Evolutionary conservation across 2,797 vertebrate genomes (phyloP).

Genomic region (Pangasius krempfi): DNA sequence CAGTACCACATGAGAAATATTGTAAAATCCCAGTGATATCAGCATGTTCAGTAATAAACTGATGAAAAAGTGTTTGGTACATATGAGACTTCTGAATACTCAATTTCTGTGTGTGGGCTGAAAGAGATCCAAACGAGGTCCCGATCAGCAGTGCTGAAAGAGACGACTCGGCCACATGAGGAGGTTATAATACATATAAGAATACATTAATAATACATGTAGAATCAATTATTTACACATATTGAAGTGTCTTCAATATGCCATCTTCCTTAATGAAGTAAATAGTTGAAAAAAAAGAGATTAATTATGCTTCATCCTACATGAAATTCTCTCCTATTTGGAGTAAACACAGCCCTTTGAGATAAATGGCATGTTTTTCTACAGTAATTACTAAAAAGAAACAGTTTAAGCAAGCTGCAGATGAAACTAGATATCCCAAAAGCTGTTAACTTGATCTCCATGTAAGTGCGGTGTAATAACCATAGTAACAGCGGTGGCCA

Average conservation of each 20-base stretch:
- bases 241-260: background rate
- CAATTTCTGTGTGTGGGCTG: background rate
- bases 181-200: background rate
- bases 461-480: background rate
- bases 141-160: background rate
- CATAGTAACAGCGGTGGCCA: background rate
- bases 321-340: background rate
- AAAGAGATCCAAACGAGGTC: background rate
- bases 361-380: background rate
- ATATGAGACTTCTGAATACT: background rate
- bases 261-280: background rate
- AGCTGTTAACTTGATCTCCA: background rate
- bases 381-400: background rate
- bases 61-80: conserved; percentile 26
- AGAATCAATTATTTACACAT: background rate
- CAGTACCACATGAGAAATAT: background rate
- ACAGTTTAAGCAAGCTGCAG: too few species aligned
- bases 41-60: conserved; percentile 39
- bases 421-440: background rate
- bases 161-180: too few species aligned
- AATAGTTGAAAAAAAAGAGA: background rate
- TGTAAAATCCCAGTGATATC: conserved; percentile 37
- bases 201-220: background rate
- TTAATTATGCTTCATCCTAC: background rate
- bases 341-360: background rate